These are phyloP conservation scores for Drosophila mauritiana DNA, from an alignment of 1,140 invertebrate species.

Conservation along the genomic window DNA sequence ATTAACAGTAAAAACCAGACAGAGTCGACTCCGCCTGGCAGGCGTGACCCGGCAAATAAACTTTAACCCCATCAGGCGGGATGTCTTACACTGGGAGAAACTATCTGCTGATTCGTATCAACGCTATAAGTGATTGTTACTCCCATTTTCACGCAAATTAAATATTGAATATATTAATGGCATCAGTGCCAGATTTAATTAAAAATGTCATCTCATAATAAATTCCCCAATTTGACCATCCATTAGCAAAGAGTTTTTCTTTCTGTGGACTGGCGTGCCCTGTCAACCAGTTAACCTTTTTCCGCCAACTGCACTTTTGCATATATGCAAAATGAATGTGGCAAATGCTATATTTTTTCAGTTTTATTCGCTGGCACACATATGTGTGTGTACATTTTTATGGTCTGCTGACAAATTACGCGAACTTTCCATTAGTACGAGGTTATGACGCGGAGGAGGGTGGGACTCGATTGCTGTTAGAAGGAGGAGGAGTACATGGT, in stretches of 20 bases:
- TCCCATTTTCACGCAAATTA: too few species aligned
- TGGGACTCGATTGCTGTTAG: slow-evolving; percentile 18
- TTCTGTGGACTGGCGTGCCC: slow-evolving; percentile 5
- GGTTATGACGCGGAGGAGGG: slow-evolving; percentile 1
- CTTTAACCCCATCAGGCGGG: slow-evolving; percentile 61
- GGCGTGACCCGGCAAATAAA: slow-evolving; percentile 60
- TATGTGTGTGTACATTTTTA: slow-evolving; percentile 57
- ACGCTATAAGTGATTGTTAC: too few species aligned
- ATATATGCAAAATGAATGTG: slow-evolving; percentile 33
- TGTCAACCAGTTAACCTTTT: slow-evolving; percentile 70
- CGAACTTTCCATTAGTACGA: slow-evolving; percentile 72
- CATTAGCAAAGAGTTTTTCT: background rate
- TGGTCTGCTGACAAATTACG: slow-evolving; percentile 79
- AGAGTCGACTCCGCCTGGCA: slow-evolving; percentile 16
- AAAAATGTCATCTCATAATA: too few species aligned
- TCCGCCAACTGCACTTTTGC: slow-evolving; percentile 63
- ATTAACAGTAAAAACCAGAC: slow-evolving; percentile 57
- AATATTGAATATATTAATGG: background rate
- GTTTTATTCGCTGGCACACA: slow-evolving; percentile 17
- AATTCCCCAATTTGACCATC: background rate
- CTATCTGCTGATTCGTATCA: too few species aligned
- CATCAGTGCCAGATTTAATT: background rate
- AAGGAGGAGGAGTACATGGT: background rate
- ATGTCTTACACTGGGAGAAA: slow-evolving; percentile 11
- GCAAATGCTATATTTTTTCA: slow-evolving; percentile 23